These are phyloP conservation scores for Ommatoiulus sabulosus DNA, from an alignment of 2,888 invertebrate species.

Conservation along the genomic window DNA sequence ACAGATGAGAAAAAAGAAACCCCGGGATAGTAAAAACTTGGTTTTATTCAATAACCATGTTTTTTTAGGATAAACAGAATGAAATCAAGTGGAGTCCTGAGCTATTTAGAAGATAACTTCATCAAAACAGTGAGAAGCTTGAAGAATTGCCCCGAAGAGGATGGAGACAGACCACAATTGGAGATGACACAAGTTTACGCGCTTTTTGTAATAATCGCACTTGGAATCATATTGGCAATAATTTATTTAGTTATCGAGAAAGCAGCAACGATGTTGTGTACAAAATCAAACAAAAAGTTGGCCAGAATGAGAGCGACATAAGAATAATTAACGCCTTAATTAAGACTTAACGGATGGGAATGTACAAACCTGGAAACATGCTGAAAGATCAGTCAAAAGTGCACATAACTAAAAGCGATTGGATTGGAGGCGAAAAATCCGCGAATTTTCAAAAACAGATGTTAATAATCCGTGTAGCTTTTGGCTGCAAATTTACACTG, in stretches of 20 bases:
- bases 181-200: not conserved
- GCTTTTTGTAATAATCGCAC: not conserved
- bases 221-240: not conserved
- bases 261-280: not conserved
- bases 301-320: not conserved
- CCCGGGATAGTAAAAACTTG: too few relatives aligned
- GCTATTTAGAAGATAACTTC: not conserved
- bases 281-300: not conserved
- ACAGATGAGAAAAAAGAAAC: too few relatives aligned
- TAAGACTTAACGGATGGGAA: too few relatives aligned
- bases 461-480: too few relatives aligned
- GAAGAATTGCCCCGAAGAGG: not conserved
- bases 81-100: not conserved
- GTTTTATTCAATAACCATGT: too few relatives aligned
- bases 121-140: not conserved
- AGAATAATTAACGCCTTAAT: too few relatives aligned
- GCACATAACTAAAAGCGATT: too few relatives aligned
- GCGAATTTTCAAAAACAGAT: too few relatives aligned
- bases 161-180: not conserved
- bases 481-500: too few relatives aligned
- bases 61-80: constrained; percentile 12
- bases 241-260: not conserved
- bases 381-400: too few relatives aligned
- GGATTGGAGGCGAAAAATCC: too few relatives aligned
- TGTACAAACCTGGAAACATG: too few relatives aligned